Evolutionary conservation across 2,888 invertebrate genomes (phyloP).

Genomic region (Mellilla xanthometata): DNA sequence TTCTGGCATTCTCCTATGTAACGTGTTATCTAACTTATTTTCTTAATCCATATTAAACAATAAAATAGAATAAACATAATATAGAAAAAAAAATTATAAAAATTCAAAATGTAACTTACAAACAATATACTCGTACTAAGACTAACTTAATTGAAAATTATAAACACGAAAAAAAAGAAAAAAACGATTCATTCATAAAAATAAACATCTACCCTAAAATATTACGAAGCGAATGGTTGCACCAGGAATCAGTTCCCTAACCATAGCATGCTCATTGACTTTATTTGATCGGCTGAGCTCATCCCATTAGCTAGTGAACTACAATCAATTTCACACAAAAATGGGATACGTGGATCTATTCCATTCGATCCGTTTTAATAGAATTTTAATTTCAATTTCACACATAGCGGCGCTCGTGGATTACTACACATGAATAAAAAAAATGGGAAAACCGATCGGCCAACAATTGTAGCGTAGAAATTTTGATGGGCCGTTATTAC

Average conservation of each 20-base stretch:
- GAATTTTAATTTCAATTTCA: conserved; percentile 79
- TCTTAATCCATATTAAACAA: too few relatives aligned
- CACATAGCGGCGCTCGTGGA: conserved; percentile 63
- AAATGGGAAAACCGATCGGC: conserved; percentile 57
- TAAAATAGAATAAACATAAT: too few relatives aligned
- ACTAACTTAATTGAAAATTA: too few relatives aligned
- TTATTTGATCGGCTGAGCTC: conserved; percentile 26
- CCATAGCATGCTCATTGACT: conserved; percentile 10
- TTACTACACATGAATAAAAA: conserved; percentile 60
- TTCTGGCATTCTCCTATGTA: too few relatives aligned
- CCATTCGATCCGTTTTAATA: conserved; percentile 65
- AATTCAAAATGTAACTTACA: too few relatives aligned
- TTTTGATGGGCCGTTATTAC: conserved; percentile 74
- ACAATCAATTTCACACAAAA: conserved; percentile 39
- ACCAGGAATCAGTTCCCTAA: background rate
- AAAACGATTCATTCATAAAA: too few relatives aligned
- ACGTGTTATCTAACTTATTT: too few relatives aligned
- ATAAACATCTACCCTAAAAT: too few relatives aligned
- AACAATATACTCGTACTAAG: too few relatives aligned
- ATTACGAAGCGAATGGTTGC: background rate
- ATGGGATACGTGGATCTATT: conserved; percentile 48
- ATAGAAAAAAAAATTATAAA: too few relatives aligned
- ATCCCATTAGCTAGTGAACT: conserved; percentile 30
- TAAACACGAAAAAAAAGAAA: too few relatives aligned
- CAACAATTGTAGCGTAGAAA: conserved; percentile 68